These are phyloP conservation scores for Chionodraco myersi DNA, from an alignment of 2,113 vertebrate species.

Conservation along the genomic window DNA sequence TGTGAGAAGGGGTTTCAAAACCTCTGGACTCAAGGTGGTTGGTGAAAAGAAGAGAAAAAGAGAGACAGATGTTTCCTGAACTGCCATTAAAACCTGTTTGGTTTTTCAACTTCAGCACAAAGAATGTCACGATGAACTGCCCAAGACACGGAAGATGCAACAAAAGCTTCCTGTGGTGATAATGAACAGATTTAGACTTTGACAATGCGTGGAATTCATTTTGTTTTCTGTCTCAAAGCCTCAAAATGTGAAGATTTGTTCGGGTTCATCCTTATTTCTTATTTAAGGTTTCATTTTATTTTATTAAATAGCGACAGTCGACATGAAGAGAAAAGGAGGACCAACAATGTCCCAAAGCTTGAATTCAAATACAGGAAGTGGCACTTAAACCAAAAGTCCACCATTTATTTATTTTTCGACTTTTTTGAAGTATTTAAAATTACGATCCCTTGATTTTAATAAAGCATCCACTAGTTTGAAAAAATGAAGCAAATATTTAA, in stretches of 20 bases:
- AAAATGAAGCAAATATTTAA: neutral
- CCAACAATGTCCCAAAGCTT: neutral
- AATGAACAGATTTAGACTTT: neutral
- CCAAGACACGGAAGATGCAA: neutral
- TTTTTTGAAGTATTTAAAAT: neutral
- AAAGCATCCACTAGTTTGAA: too few relatives aligned
- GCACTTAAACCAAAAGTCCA: neutral
- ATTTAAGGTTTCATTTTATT: neutral
- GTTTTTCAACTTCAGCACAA: constrained; percentile 29
- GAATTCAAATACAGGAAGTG: too few relatives aligned
- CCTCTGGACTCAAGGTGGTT: neutral
- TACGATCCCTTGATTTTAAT: neutral
- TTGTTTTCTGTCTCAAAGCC: too few relatives aligned
- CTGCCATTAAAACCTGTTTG: neutral
- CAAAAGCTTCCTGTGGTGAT: neutral
- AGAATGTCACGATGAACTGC: constrained; percentile 20
- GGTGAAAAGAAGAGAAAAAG: too few relatives aligned
- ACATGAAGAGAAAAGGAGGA: neutral
- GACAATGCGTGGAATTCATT: too few relatives aligned
- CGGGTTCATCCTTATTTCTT: neutral
- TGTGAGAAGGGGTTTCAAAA: neutral
- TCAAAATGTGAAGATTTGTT: neutral
- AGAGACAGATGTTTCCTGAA: neutral
- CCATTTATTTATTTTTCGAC: too few relatives aligned
- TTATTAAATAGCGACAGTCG: neutral